Evolutionary conservation across 2,888 invertebrate genomes (phyloP).

Genomic region (Amiota mariae): DNA sequence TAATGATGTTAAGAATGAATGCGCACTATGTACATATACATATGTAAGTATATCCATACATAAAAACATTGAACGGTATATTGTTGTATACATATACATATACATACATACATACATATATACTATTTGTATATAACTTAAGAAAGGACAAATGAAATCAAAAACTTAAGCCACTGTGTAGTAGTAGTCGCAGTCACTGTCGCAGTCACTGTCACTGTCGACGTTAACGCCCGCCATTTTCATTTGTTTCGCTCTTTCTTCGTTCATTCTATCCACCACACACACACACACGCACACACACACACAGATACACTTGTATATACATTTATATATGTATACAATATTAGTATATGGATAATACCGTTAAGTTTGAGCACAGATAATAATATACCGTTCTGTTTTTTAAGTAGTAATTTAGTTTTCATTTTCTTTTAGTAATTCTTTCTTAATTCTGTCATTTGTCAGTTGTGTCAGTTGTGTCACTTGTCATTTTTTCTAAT

Average conservation of each 20-base stretch:
- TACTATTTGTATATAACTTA: neutral
- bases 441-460: too few relatives aligned
- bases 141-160: neutral
- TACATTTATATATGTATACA: constrained; percentile 14
- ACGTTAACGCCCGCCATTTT: too few relatives aligned
- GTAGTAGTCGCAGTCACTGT: neutral
- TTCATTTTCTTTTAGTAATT: neutral
- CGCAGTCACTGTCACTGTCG: constrained; percentile 10
- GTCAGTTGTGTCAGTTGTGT: too few relatives aligned
- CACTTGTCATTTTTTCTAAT: too few relatives aligned
- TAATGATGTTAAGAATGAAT: too few relatives aligned
- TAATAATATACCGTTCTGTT: neutral
- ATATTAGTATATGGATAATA: neutral
- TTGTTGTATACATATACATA: neutral
- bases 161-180: neutral
- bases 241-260: too few relatives aligned
- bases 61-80: neutral
- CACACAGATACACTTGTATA: constrained; percentile 27
- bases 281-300: constrained; percentile 33
- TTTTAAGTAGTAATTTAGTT: neutral
- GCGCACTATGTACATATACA: neutral
- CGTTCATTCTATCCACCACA: constrained; percentile 33
- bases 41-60: neutral
- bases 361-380: neutral
- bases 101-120: neutral